Evolutionary conservation across 2,113 vertebrate genomes (phyloP).

Genomic region (Xiphophorus hellerii): DNA sequence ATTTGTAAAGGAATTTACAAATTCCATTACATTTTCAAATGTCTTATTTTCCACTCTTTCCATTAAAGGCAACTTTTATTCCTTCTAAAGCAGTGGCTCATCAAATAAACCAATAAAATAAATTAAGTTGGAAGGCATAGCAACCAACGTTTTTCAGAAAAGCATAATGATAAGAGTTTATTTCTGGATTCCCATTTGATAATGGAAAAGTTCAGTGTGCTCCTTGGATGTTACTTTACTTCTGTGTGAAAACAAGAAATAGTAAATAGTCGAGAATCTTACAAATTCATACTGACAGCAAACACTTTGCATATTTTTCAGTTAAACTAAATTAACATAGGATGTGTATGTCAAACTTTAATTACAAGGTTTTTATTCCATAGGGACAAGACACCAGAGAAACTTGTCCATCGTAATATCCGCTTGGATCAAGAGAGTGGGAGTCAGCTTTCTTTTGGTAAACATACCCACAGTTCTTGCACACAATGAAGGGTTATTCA

Average conservation of each 20-base stretch:
- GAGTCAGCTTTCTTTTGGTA: constrained; percentile 44
- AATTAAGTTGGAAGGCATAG: background rate
- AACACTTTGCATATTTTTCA: background rate
- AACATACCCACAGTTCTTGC: constrained; percentile 3
- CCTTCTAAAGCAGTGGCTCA: too few species aligned
- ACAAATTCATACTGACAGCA: background rate
- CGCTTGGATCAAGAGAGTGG: constrained; percentile 6
- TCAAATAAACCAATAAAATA: background rate
- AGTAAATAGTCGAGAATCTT: background rate
- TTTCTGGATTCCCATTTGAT: background rate
- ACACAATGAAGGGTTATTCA: background rate
- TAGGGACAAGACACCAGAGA: constrained; percentile 37
- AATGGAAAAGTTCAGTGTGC: background rate
- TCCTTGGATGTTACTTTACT: background rate
- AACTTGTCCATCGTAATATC: constrained; percentile 3
- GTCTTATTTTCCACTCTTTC: too few species aligned
- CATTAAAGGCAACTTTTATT: too few species aligned
- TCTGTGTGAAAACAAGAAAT: background rate
- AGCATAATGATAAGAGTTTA: background rate
- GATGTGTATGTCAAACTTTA: background rate
- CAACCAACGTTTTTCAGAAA: background rate
- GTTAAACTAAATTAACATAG: background rate
- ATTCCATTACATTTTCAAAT: too few species aligned
- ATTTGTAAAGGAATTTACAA: too few species aligned
- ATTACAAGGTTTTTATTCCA: constrained; percentile 3